Conservation (phyloP, 2,113 vertebrate genomes). For the Hippocampus zosterae region DNA sequence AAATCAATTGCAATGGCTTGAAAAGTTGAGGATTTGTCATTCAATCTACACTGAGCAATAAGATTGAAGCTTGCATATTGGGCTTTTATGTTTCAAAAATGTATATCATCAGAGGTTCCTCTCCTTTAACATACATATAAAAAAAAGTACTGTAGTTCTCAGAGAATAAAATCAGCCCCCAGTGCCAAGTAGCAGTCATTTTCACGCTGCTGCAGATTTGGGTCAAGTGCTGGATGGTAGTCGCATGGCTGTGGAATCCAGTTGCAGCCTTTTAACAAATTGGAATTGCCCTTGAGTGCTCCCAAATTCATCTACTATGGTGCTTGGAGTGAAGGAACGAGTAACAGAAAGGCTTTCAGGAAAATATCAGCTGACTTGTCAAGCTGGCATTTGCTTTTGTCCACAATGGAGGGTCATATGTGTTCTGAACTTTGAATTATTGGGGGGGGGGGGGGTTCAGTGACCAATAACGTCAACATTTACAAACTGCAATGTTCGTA, state of each 20-base stretch:
- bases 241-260: constrained; percentile 27
- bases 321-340: constrained; percentile 26
- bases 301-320: constrained; percentile 24
- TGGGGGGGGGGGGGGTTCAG: too few species aligned
- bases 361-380: constrained; percentile 6
- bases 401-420: neutral
- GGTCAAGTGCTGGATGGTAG: constrained; percentile 51
- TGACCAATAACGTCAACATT: neutral
- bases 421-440: neutral
- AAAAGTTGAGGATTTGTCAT: constrained; percentile 24
- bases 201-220: constrained; percentile 38
- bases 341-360: constrained; percentile 24
- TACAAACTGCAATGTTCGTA: neutral
- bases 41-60: constrained; percentile 14
- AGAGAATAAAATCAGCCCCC: constrained; percentile 23
- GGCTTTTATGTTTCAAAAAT: constrained; percentile 12
- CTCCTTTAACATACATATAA: constrained; percentile 1
- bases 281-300: constrained; percentile 53
- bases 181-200: neutral
- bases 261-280: constrained; percentile 61
- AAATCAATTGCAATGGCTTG: constrained; percentile 19
- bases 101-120: neutral
- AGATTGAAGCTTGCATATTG: neutral
- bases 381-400: neutral
- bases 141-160: neutral